These are phyloP conservation scores for Brotula barbata DNA, from an alignment of 2,797 vertebrate species.

Conservation along the genomic window DNA sequence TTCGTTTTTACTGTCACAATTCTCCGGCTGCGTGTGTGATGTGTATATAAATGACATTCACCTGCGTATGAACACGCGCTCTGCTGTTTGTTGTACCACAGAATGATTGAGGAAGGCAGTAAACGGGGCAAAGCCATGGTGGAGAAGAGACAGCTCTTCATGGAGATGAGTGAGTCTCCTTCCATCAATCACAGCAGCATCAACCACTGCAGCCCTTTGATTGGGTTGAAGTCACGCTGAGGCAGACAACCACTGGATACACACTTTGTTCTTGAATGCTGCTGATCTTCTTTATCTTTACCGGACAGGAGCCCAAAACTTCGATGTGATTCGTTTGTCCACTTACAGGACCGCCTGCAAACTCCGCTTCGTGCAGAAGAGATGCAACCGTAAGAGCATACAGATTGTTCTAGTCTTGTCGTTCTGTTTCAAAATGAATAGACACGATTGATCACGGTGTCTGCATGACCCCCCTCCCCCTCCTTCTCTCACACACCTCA, in stretches of 20 bases:
- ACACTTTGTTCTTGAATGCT: background rate
- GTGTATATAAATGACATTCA: background rate
- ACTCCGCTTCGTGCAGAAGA: conserved; percentile 93
- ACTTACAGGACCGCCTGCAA: conserved; percentile 97
- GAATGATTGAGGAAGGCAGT: conserved; percentile 98
- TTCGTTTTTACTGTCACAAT: background rate
- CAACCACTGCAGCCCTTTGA: conserved; percentile 29
- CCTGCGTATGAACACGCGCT: conserved; percentile 16
- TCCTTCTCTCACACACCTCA: no score
- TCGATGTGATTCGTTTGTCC: conserved; percentile 95
- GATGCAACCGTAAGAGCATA: conserved; percentile 91
- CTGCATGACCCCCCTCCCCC: background rate
- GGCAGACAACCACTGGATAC: conserved; percentile 15
- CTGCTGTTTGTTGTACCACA: conserved; percentile 70
- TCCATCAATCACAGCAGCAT: conserved; percentile 32
- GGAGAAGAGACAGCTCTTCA: conserved; percentile 99
- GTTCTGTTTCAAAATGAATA: conserved; percentile 2
- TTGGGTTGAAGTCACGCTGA: conserved; percentile 36
- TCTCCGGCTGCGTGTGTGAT: background rate
- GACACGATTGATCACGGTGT: conserved; percentile 19
- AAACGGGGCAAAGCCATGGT: conserved; percentile 94
- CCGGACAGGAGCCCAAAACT: conserved; percentile 91
- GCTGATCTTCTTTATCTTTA: conserved; percentile 18
- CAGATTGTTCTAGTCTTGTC: background rate
- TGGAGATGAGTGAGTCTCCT: conserved; percentile 97